Evolutionary conservation across 92 coral and sea anemone genomes (phyloP).

Genomic region (Blastomussa wellsi): DNA sequence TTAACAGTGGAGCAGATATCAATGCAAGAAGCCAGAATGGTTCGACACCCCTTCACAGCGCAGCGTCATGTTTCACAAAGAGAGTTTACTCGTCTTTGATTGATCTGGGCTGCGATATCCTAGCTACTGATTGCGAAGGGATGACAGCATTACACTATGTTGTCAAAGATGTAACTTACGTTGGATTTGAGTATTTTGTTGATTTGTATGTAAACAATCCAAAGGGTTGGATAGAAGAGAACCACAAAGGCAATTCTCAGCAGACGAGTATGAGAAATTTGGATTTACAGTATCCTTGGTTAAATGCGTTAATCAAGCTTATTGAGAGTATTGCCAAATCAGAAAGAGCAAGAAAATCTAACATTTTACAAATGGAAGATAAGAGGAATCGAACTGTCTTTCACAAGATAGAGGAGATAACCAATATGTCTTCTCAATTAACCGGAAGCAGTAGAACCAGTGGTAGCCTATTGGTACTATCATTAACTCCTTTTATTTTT

Average conservation of each 20-base stretch:
- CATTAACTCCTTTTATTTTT: slow-evolving; percentile 6
- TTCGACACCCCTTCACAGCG: slow-evolving; percentile 62
- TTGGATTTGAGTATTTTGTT: slow-evolving; percentile 23
- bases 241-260: background rate
- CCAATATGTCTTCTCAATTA: background rate
- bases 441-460: background rate
- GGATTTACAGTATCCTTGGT: slow-evolving; percentile 23
- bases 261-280: slow-evolving; percentile 1
- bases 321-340: background rate
- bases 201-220: slow-evolving; percentile 53
- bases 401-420: background rate
- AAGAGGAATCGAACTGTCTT: slow-evolving; percentile 1
- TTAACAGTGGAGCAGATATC: slow-evolving; percentile 17
- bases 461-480: background rate
- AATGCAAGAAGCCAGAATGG: slow-evolving; percentile 44
- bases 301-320: background rate
- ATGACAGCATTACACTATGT: slow-evolving; percentile 44
- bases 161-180: slow-evolving; percentile 12
- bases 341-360: background rate
- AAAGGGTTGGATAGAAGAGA: slow-evolving; percentile 37
- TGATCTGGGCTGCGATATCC: slow-evolving; percentile 34
- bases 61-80: slow-evolving; percentile 42
- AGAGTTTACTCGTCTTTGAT: slow-evolving; percentile 24
- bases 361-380: background rate
- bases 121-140: slow-evolving; percentile 32